Percentiles rank a stretch among this genome's conserved stretches.
phyloP scores from a whole-genome alignment of 2,888 invertebrate species.

The Coelopa pilipes region DNA sequence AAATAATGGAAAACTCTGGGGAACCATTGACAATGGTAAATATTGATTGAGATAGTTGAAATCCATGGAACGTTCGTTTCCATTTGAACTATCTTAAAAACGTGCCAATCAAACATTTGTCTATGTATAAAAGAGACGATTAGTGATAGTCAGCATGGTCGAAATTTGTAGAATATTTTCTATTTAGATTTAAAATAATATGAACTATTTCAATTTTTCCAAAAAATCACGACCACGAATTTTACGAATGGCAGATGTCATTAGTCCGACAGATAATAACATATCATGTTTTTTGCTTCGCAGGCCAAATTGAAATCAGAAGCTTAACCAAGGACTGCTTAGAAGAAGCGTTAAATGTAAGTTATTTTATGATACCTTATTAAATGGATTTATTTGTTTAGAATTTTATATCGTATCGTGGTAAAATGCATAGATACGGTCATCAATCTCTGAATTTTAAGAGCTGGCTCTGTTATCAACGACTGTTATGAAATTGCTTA shows the following conservation, averaged over 20 bases:
- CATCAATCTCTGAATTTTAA: not conserved
- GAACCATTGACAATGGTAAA: constrained; percentile 47
- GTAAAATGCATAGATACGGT: not conserved
- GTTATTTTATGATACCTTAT: constrained; percentile 42
- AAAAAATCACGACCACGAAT: too few species aligned
- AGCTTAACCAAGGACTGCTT: constrained; percentile 71
- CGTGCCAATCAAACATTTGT: not conserved
- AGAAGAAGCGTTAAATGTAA: constrained; percentile 71
- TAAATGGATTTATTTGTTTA: not conserved
- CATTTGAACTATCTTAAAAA: not conserved
- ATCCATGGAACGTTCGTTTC: not conserved
- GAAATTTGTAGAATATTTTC: not conserved
- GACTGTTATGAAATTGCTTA: not conserved
- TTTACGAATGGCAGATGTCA: too few species aligned
- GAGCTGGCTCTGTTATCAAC: not conserved
- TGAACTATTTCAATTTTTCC: not conserved
- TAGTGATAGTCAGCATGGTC: too few species aligned
- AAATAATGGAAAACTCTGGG: constrained; percentile 53
- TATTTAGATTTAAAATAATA: not conserved
- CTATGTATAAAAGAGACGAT: too few species aligned
- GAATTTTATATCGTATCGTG: not conserved
- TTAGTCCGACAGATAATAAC: too few species aligned
- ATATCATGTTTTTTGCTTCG: constrained; percentile 19
- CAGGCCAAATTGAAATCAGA: constrained; percentile 72
- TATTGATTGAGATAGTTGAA: not conserved